phyloP scores from a whole-genome alignment of 1,140 invertebrate genomes.

The Euwallacea similis region DNA sequence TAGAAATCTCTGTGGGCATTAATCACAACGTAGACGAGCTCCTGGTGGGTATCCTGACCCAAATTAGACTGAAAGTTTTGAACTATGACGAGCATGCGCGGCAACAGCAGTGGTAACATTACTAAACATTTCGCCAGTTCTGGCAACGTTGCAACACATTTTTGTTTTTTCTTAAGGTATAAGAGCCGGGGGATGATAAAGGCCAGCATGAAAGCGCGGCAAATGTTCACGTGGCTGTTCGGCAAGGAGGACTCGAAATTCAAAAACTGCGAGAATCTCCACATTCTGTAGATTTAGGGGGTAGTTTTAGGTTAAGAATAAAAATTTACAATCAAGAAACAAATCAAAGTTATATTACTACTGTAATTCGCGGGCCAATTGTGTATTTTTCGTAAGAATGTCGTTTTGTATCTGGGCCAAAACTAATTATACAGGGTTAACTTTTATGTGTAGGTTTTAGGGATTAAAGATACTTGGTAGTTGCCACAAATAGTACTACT shows the following conservation, averaged over 20 bases:
- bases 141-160: too few species aligned
- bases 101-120: constrained; percentile 63
- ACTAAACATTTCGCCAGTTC: neutral
- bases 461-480: too few species aligned
- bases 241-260: constrained; percentile 88
- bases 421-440: constrained; percentile 12
- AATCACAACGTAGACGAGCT: constrained; percentile 90
- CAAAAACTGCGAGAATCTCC: constrained; percentile 87
- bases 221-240: constrained; percentile 88
- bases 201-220: constrained; percentile 84
- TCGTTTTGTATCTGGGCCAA: constrained; percentile 20
- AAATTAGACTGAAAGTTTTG: constrained; percentile 76
- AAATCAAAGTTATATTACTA: too few species aligned
- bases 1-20: constrained; percentile 87
- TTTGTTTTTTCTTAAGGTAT: constrained; percentile 55
- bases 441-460: neutral
- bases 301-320: too few species aligned
- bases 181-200: constrained; percentile 78
- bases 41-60: constrained; percentile 77
- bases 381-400: constrained; percentile 1
- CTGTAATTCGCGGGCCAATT: constrained; percentile 28
- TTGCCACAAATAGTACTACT: too few species aligned
- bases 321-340: too few species aligned
- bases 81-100: constrained; percentile 63
- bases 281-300: constrained; percentile 66